Evolutionary conservation across 2,888 invertebrate genomes (phyloP).

Genomic region (Amaurobius ferox): DNA sequence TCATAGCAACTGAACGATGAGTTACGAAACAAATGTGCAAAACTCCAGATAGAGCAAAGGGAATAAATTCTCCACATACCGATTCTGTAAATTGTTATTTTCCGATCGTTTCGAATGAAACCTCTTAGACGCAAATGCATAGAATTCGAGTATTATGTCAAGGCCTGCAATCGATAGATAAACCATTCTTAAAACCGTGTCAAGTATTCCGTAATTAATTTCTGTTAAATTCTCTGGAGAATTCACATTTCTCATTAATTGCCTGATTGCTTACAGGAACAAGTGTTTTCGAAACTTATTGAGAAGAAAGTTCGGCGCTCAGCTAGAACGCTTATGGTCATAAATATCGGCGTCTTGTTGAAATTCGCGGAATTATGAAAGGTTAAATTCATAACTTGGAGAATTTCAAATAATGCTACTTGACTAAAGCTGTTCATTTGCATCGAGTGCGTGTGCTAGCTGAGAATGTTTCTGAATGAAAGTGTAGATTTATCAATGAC

Average conservation of each 20-base stretch:
- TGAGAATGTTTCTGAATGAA: too few species aligned
- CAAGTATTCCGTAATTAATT: conserved; percentile 2
- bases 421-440: too few species aligned
- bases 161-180: neutral
- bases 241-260: neutral
- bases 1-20: too few species aligned
- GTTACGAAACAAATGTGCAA: too few species aligned
- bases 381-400: neutral
- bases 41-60: too few species aligned
- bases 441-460: too few species aligned
- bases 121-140: neutral
- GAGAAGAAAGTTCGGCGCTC: neutral
- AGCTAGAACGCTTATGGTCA: neutral
- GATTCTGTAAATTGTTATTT: neutral
- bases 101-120: neutral
- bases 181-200: conserved; percentile 2
- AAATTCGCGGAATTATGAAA: neutral
- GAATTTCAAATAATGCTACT: too few species aligned
- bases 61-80: too few species aligned
- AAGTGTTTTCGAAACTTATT: neutral
- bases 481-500: too few species aligned
- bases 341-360: neutral
- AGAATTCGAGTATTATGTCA: neutral
- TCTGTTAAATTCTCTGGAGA: neutral
- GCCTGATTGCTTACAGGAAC: conserved; percentile 1